Base-by-base conservation (phyloP, 2,113 vertebrate genomes). In the Petrocephalus zakoni region DNA sequence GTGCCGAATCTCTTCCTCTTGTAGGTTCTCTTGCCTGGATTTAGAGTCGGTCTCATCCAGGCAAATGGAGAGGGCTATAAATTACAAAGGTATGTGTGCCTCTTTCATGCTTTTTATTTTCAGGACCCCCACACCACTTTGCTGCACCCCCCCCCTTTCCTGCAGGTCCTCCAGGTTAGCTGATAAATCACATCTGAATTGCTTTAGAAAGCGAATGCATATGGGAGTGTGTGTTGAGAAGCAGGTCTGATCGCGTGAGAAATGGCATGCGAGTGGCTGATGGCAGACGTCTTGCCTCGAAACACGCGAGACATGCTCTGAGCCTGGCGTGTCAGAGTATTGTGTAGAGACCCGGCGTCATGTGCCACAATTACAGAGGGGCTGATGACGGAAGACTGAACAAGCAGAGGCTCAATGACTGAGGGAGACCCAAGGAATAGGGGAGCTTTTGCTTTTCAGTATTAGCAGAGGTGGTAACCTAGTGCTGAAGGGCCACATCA, bases 11-110 rank as follows among this genome's bases (percentile, higher is more conserved):
- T 58, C 2, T 25, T 21, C 15, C 47, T 75, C 25, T 75, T 61
- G 64, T 51, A 61, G 42, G 84, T 61, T 87, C 46, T 22, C 53
- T 42, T 25, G 47, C 72, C 4, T 90, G 82, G 25, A 47, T 25
- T 52, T 21, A 34, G 2, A 87, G n/a, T 87, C 82, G 7, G 49
- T n/a, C 42, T 82, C 42, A 84, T 86, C 85, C 1, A 2, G 72
- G 88, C 81, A 4, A 90, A 81, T 46, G 49, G 8, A 89, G 86
- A 90, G 81, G 47, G 21, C 53, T 47, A 72, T 89, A 85, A 85
- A 89, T 87, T 53, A 56, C 86, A 49, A 86, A 89, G 49, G 61
- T 75, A 78, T 86, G 56, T 75, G n/a, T 89, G 58, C 61, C 46
- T 75, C 49, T 61, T 72, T 75, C 10, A 72, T 85, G 82, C 22